These are phyloP conservation scores for Venustaconcha ellipsiformis DNA, from an alignment of 1,140 invertebrate genomes.

Conservation along the genomic window DNA sequence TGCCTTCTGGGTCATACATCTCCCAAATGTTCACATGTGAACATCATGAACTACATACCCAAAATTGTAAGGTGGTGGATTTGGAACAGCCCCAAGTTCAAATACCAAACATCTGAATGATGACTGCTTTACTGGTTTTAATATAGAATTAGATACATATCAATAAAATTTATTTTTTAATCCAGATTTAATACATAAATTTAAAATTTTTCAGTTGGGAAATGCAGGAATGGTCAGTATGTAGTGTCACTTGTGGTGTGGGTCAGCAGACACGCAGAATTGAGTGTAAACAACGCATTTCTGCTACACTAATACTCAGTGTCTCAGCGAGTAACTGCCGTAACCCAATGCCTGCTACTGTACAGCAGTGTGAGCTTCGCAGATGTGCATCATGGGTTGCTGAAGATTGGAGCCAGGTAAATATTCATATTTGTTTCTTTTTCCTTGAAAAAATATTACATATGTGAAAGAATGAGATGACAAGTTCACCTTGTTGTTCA, in stretches of 20 bases:
- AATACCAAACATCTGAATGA: too few relatives aligned
- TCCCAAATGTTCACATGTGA: too few relatives aligned
- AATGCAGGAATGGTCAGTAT: constrained; percentile 61
- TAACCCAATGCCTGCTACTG: constrained; percentile 72
- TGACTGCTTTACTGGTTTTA: too few relatives aligned
- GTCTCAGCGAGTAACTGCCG: constrained; percentile 67
- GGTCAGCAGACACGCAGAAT: constrained; percentile 69
- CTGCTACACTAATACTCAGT: constrained; percentile 36
- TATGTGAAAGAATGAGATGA: too few relatives aligned
- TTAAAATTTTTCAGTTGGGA: constrained; percentile 52
- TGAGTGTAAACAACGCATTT: constrained; percentile 62
- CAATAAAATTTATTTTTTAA: not conserved
- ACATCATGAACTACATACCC: too few relatives aligned
- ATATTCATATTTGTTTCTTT: not conserved
- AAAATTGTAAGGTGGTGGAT: too few relatives aligned
- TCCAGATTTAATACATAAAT: not conserved
- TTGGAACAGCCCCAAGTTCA: too few relatives aligned
- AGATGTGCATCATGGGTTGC: constrained; percentile 78
- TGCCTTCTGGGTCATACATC: too few relatives aligned
- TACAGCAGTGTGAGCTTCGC: constrained; percentile 75
- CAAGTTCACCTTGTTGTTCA: too few relatives aligned
- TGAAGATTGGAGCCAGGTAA: constrained; percentile 77
- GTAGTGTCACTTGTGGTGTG: constrained; percentile 72
- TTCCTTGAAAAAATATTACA: too few relatives aligned
- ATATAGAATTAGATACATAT: not conserved